A percentile compares a stretch with the other conserved stretches of the same genome.
Conservation (phyloP, 2,888 invertebrate genomes). For the Conops quadrifasciatus region DNA sequence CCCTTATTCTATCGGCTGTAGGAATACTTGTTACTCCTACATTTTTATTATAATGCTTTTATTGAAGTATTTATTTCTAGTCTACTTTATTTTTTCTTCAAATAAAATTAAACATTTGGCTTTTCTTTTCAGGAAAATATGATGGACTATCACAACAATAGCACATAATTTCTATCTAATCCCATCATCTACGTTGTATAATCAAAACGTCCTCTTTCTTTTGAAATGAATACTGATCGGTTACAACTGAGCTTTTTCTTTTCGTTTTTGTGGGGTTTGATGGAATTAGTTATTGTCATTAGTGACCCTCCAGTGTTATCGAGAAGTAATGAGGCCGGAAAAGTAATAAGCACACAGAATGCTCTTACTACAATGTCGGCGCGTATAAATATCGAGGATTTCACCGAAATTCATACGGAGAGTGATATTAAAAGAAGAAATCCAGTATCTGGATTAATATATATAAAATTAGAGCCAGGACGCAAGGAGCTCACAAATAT, state of each 20-base stretch:
- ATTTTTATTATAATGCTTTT: no score
- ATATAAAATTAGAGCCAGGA: background rate
- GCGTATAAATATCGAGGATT: background rate
- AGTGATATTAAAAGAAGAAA: background rate
- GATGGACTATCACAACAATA: no score
- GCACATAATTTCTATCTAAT: background rate
- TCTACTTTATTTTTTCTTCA: no score
- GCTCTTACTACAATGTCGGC: background rate
- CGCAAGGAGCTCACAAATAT: background rate
- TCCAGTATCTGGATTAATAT: background rate
- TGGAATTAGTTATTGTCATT: background rate
- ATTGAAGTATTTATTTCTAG: no score
- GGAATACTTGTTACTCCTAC: no score
- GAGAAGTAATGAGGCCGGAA: background rate
- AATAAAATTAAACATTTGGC: background rate
- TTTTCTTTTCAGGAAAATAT: no score
- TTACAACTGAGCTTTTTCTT: background rate
- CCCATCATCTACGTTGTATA: background rate
- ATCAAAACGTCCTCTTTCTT: background rate
- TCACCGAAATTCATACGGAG: background rate
- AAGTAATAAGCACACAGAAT: background rate
- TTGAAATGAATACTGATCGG: conserved; percentile 4
- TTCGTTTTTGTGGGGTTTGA: background rate
- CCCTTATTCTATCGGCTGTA: no score
- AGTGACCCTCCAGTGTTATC: background rate